These are phyloP conservation scores for Trichomalopsis sarcophagae DNA, from an alignment of 1,140 invertebrate genomes.

Conservation along the genomic window DNA sequence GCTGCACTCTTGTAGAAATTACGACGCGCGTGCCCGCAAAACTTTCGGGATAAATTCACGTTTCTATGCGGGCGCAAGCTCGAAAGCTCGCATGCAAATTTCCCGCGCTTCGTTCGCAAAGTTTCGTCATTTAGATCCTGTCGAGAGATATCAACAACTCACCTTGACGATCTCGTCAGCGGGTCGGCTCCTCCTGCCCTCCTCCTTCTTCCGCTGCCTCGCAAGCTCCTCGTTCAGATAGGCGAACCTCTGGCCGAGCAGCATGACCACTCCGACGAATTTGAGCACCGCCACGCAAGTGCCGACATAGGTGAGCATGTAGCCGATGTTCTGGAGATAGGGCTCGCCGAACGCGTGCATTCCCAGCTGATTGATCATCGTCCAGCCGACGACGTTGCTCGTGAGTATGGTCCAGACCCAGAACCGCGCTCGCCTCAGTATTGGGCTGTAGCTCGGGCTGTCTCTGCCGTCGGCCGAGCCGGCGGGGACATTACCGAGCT, in stretches of 20 bases:
- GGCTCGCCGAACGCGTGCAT: conserved; percentile 62
- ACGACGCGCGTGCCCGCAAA: neutral
- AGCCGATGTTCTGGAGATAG: conserved; percentile 61
- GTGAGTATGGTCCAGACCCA: conserved; percentile 56
- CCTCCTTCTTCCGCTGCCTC: neutral
- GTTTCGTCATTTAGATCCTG: neutral
- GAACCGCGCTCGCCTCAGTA: neutral
- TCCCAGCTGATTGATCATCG: conserved; percentile 59
- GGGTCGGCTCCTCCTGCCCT: neutral
- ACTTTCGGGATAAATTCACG: neutral
- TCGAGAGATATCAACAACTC: neutral
- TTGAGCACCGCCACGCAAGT: conserved; percentile 60
- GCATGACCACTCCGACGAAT: conserved; percentile 57
- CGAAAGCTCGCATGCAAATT: neutral
- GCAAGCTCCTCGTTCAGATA: conserved; percentile 57
- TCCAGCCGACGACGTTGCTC: conserved; percentile 57
- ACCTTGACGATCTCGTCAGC: neutral
- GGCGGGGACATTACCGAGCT: neutral
- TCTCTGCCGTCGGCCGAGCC: neutral
- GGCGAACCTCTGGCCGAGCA: conserved; percentile 66
- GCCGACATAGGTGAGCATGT: conserved; percentile 64
- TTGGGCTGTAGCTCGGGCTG: neutral
- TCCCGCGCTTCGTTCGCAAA: neutral
- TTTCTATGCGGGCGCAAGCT: neutral
- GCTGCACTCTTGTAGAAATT: neutral